Evolutionary conservation across 1,140 invertebrate species (phyloP).

Genomic region (Drosophila baimaii): DNA sequence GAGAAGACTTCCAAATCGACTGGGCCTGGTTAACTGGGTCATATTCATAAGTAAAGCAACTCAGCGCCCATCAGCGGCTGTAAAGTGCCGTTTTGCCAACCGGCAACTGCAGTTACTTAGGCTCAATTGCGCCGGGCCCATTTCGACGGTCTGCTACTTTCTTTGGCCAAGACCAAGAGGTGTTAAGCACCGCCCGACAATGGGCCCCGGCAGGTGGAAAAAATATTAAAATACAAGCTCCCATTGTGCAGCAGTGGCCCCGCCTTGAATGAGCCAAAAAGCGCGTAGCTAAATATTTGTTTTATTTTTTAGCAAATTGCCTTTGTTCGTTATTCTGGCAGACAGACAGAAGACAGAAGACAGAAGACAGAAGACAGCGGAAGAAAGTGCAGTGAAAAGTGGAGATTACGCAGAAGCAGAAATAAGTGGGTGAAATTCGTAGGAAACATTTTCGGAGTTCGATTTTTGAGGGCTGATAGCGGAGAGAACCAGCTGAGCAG

Average conservation of each 20-base stretch:
- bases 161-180: slow-evolving; percentile 56
- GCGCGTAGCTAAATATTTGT: slow-evolving; percentile 78
- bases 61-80: slow-evolving; percentile 41
- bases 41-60: slow-evolving; percentile 80
- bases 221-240: slow-evolving; percentile 44
- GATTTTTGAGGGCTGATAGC: slow-evolving; percentile 68
- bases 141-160: slow-evolving; percentile 63
- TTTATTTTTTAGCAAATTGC: slow-evolving; percentile 81
- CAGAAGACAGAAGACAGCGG: slow-evolving; percentile 17
- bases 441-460: slow-evolving; percentile 63
- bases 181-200: slow-evolving; percentile 69
- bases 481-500: slow-evolving; percentile 48
- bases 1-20: slow-evolving; percentile 37
- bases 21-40: slow-evolving; percentile 65
- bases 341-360: slow-evolving; percentile 9
- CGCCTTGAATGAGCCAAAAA: slow-evolving; percentile 68
- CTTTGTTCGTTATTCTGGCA: slow-evolving; percentile 68
- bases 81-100: slow-evolving; percentile 59
- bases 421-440: slow-evolving; percentile 78
- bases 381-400: slow-evolving; percentile 79
- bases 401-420: slow-evolving; percentile 46
- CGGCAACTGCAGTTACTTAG: slow-evolving; percentile 65
- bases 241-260: slow-evolving; percentile 47
- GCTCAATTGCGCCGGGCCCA: slow-evolving; percentile 45
- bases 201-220: slow-evolving; percentile 64